Percentiles rank a stretch among this genome's conserved stretches.
Evolutionary conservation across 2,797 vertebrate genomes (phyloP).

Genomic region (Gymnocypris eckloni): DNA sequence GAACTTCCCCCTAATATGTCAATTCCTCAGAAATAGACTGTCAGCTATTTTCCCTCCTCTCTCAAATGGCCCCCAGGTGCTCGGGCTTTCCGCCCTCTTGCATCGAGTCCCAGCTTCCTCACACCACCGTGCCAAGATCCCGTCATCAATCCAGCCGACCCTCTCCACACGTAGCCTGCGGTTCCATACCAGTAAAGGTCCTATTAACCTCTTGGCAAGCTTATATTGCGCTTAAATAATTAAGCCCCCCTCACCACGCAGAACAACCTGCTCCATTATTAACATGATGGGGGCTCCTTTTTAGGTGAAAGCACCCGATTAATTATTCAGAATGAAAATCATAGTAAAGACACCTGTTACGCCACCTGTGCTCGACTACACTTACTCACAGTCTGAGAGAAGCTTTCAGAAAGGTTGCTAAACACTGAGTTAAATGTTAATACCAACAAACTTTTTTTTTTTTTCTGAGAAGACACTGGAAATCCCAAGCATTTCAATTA

Average conservation of each 20-base stretch:
- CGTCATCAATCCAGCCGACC: conserved; percentile 41
- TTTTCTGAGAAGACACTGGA: neutral
- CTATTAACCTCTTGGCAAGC: conserved; percentile 79
- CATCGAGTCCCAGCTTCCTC: conserved; percentile 58
- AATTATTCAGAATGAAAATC: conserved; percentile 79
- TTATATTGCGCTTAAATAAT: conserved; percentile 84
- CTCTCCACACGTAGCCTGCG: conserved; percentile 53
- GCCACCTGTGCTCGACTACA: neutral
- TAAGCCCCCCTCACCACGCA: conserved; percentile 70
- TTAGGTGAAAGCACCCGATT: conserved; percentile 76
- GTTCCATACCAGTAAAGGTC: conserved; percentile 72
- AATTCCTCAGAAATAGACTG: neutral
- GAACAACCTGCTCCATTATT: conserved; percentile 79
- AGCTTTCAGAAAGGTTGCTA: neutral
- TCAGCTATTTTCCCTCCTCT: neutral
- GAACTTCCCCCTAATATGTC: neutral
- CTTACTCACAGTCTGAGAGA: neutral
- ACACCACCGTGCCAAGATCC: conserved; percentile 47
- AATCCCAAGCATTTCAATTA: neutral
- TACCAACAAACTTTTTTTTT: neutral
- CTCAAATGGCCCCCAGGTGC: conserved; percentile 19
- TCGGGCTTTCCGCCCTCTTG: neutral
- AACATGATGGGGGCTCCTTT: conserved; percentile 73
- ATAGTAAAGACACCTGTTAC: conserved; percentile 81
- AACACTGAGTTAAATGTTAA: neutral